A percentile compares a stretch with the other conserved stretches of the same genome.
Conservation (phyloP, 2,113 vertebrate genomes). For the Urocynchramus pylzowi region DNA sequence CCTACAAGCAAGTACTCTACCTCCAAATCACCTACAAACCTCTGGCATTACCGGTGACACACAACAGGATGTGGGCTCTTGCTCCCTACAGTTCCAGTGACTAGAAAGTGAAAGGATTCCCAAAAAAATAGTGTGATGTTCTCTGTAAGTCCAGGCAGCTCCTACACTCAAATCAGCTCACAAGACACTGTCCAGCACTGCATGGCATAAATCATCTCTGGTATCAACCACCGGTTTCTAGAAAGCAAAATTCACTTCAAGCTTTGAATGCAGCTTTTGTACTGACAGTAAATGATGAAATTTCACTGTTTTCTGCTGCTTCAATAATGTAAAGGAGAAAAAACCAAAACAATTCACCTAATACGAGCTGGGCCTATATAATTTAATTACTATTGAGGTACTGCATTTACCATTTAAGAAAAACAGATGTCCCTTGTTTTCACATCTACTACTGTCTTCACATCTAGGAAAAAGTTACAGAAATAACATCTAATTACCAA, state of each 20-base stretch:
- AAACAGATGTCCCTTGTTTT: slow-evolving; percentile 1
- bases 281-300: slow-evolving; percentile 48
- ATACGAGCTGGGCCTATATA: slow-evolving; percentile 64
- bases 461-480: background rate
- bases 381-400: slow-evolving; percentile 64
- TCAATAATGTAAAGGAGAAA: slow-evolving; percentile 57
- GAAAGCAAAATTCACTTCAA: background rate
- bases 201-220: background rate
- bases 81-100: background rate
- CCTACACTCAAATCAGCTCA: background rate
- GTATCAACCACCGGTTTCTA: background rate
- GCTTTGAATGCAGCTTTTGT: slow-evolving; percentile 49
- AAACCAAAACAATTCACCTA: slow-evolving; percentile 40
- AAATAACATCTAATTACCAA: background rate
- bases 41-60: background rate
- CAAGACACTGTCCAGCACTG: background rate
- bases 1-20: background rate
- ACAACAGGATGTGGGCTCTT: background rate
- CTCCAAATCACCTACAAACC: background rate
- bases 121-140: rapidly evolving
- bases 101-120: background rate
- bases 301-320: slow-evolving; percentile 36
- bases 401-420: slow-evolving; percentile 13
- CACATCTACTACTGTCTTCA: slow-evolving; percentile 22
- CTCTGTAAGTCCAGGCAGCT: background rate